Evolutionary conservation across 2,113 vertebrate genomes (phyloP).

Genomic region (Cisticola juncidis): DNA sequence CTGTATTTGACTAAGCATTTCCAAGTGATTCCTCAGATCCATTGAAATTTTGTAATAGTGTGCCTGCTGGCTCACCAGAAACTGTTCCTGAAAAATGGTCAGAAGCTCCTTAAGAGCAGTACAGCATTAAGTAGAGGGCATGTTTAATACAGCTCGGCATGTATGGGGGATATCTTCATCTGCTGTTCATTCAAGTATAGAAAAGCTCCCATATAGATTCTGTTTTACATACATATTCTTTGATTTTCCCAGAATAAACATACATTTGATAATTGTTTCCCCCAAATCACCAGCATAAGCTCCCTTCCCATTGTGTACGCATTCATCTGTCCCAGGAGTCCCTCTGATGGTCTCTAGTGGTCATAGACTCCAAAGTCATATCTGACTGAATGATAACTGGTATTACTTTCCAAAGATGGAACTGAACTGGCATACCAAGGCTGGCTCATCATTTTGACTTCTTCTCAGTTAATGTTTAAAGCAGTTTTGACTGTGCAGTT

Average conservation of each 20-base stretch:
- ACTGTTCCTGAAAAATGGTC: not conserved
- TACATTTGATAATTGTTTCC: not conserved
- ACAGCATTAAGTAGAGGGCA: not conserved
- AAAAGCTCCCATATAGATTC: not conserved
- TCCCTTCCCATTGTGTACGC: not conserved
- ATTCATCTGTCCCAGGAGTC: accelerated
- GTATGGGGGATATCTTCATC: not conserved
- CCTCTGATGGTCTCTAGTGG: not conserved
- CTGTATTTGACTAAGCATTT: not conserved
- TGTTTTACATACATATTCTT: not conserved
- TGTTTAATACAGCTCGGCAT: not conserved
- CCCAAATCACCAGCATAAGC: not conserved
- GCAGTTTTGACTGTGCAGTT: not conserved
- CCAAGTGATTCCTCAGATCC: not conserved
- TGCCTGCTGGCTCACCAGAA: accelerated
- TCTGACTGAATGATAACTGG: not conserved
- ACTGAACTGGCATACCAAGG: not conserved
- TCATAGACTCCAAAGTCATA: not conserved
- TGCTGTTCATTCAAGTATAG: not conserved
- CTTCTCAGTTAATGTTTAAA: not conserved
- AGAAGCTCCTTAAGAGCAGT: not conserved
- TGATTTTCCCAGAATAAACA: not conserved
- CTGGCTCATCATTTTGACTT: not conserved
- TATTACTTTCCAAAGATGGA: not conserved
- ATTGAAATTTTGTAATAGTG: not conserved